phyloP scores from a whole-genome alignment of 2,888 invertebrate species.

The Philopedon plagiatum region DNA sequence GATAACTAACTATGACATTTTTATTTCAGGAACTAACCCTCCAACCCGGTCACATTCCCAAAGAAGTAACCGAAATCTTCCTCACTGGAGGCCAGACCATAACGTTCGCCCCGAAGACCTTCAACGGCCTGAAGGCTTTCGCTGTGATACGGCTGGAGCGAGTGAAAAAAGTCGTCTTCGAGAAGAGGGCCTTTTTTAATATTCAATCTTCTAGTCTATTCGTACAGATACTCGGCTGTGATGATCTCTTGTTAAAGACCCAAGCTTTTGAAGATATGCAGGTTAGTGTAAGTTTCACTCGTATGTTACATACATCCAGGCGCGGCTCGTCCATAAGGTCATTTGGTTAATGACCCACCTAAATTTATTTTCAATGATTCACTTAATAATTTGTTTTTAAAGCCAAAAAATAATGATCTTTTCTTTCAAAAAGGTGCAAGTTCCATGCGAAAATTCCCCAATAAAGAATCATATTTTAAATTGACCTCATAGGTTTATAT shows the following conservation, averaged over 20 bases:
- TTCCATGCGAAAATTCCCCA: too few relatives aligned
- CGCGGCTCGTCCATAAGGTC: too few relatives aligned
- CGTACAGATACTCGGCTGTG: constrained; percentile 75
- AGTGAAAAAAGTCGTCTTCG: constrained; percentile 72
- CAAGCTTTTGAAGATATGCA: constrained; percentile 76
- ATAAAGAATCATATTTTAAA: too few relatives aligned
- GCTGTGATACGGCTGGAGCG: constrained; percentile 72
- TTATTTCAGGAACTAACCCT: constrained; percentile 71
- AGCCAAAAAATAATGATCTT: too few relatives aligned
- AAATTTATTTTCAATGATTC: too few relatives aligned
- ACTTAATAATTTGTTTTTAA: too few relatives aligned
- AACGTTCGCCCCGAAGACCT: constrained; percentile 72
- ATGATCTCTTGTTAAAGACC: constrained; percentile 74
- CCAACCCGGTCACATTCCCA: constrained; percentile 72
- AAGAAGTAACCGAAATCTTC: constrained; percentile 73
- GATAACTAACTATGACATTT: constrained; percentile 5
- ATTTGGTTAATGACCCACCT: too few relatives aligned
- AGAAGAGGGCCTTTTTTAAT: constrained; percentile 74
- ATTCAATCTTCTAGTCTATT: constrained; percentile 74
- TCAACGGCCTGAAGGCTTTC: constrained; percentile 72
- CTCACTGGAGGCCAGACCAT: constrained; percentile 73
- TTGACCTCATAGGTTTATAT: too few relatives aligned
- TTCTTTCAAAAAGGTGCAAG: too few relatives aligned
- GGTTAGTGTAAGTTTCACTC: constrained; percentile 58
- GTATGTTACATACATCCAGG: not conserved